Evolutionary conservation across 2,113 vertebrate species (phyloP).

Genomic region (Prinia subflava): DNA sequence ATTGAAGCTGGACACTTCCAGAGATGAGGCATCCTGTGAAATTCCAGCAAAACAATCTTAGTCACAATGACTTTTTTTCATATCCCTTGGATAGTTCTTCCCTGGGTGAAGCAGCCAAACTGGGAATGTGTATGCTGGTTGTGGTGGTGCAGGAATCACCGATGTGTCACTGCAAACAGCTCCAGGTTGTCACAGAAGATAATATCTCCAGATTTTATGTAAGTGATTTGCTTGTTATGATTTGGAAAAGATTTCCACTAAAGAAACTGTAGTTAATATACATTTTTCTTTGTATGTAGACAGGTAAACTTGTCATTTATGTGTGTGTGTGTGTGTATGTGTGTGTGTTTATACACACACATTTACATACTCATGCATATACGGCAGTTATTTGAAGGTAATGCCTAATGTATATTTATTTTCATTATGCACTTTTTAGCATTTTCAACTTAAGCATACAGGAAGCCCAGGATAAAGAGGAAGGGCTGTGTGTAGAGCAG

Average conservation of each 20-base stretch:
- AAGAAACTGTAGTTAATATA: not conserved
- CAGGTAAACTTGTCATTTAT: not conserved
- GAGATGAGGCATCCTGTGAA: not conserved
- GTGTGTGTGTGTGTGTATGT: rapidly evolving
- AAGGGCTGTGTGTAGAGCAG: not conserved
- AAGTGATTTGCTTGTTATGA: not conserved
- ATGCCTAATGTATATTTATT: not conserved
- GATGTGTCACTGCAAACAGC: rapidly evolving
- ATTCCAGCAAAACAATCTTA: not conserved
- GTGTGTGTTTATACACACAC: not conserved
- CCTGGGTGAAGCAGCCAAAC: not conserved
- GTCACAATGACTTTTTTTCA: not conserved
- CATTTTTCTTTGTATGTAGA: not conserved
- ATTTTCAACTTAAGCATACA: not conserved
- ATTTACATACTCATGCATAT: rapidly evolving
- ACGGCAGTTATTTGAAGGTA: not conserved
- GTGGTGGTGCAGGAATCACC: not conserved
- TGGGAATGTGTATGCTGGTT: not conserved
- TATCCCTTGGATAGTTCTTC: not conserved
- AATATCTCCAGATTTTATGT: not conserved
- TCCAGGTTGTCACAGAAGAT: not conserved
- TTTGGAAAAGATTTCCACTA: not conserved
- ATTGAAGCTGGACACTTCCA: not conserved
- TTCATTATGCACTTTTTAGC: not conserved
- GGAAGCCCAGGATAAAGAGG: not conserved